A percentile compares a stretch with the other conserved stretches of the same genome.
These are phyloP conservation scores for Frieseomelitta varia DNA, from an alignment of 1,140 invertebrate species.

Conservation along the genomic window DNA sequence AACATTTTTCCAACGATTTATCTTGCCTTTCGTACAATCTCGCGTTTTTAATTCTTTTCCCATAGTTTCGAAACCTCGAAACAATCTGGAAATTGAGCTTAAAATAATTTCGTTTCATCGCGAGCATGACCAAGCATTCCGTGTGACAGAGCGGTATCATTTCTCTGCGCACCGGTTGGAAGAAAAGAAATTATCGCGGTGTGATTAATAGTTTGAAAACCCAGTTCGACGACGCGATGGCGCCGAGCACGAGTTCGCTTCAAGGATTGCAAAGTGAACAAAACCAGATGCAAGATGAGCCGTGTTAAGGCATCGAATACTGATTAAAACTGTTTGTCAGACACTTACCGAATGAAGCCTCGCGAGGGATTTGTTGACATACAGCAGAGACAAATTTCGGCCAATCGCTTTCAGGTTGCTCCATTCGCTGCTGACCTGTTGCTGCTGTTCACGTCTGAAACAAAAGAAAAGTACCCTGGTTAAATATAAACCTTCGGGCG, in stretches of 20 bases:
- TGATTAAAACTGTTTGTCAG: conserved; percentile 24
- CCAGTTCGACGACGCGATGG: neutral
- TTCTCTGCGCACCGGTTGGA: neutral
- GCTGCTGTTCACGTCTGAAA: conserved; percentile 68
- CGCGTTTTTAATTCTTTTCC: too few relatives aligned
- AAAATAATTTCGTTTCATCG: neutral
- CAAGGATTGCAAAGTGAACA: neutral
- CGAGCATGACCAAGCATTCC: neutral
- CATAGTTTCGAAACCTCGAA: neutral
- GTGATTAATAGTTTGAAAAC: neutral
- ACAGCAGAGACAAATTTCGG: conserved; percentile 71
- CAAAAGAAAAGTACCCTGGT: conserved; percentile 34
- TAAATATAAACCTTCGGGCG: conserved; percentile 17
- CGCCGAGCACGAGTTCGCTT: neutral
- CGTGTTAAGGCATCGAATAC: neutral
- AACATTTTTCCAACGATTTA: too few relatives aligned
- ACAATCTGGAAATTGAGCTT: neutral
- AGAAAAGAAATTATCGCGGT: neutral
- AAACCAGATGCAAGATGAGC: neutral
- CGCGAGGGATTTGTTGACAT: conserved; percentile 47
- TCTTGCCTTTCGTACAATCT: too few relatives aligned
- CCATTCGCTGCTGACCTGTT: conserved; percentile 73
- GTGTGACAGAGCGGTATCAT: neutral
- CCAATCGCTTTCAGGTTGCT: conserved; percentile 68
- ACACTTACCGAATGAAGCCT: conserved; percentile 56